phyloP scores from a whole-genome alignment of 35 echinoderm and acorn worm genomes.

The Hemicentrotus pulcherrimus region DNA sequence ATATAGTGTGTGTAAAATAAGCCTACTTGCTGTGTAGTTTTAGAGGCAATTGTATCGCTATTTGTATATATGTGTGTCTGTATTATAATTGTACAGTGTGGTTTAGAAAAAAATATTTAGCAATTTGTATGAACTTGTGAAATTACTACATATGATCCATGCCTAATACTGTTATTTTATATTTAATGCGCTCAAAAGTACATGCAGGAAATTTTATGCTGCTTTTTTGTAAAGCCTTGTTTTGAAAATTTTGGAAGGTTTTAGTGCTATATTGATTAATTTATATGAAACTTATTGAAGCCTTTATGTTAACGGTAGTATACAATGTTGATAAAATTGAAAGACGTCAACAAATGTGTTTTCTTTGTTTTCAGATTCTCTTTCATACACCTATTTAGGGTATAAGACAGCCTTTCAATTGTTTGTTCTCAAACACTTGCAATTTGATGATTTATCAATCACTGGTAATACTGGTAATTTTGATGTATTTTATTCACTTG shows the following conservation, averaged over 20 bases:
- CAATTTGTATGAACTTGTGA: neutral
- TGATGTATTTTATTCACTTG: neutral
- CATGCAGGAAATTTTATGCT: constrained; percentile 12
- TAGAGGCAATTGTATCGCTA: neutral
- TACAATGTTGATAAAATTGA: no score
- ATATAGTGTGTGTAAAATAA: neutral
- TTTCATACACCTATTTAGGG: no score
- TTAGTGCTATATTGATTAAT: neutral
- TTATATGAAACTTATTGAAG: neutral
- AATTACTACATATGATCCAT: neutral
- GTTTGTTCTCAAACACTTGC: no score
- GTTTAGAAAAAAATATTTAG: neutral
- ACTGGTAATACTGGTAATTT: no score
- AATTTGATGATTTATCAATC: no score
- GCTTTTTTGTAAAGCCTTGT: neutral
- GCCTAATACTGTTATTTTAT: neutral
- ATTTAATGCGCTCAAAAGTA: neutral
- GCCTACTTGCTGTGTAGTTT: neutral
- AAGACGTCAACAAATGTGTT: no score
- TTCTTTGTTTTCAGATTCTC: no score
- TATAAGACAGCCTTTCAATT: no score
- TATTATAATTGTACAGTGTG: constrained; percentile 13
- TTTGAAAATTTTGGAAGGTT: neutral
- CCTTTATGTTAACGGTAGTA: neutral
- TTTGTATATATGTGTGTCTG: constrained; percentile 6